phyloP scores from a whole-genome alignment of 2,888 invertebrate genomes.

The Cotesia congregata region DNA sequence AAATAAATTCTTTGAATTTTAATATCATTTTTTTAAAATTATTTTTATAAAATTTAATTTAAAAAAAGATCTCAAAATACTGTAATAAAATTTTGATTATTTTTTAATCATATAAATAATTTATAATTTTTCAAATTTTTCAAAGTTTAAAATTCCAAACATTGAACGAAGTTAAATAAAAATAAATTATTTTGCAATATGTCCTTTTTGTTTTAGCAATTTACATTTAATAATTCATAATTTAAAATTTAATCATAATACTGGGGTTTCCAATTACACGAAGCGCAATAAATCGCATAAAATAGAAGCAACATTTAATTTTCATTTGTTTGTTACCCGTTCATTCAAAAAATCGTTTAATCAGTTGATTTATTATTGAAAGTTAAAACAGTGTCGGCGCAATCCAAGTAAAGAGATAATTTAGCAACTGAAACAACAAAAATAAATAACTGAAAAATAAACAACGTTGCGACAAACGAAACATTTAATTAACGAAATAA shows the following conservation, averaged over 20 bases:
- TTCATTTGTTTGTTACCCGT: background rate
- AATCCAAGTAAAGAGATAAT: background rate
- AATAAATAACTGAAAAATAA: background rate
- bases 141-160: too few relatives aligned
- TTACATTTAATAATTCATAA: background rate
- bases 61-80: too few relatives aligned
- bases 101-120: too few relatives aligned
- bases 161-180: too few relatives aligned
- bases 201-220: too few relatives aligned
- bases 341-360: background rate
- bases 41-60: too few relatives aligned
- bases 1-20: background rate
- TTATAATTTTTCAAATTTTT: too few relatives aligned
- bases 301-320: too few relatives aligned
- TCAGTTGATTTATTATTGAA: background rate
- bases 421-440: background rate
- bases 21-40: background rate
- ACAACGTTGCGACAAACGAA: conserved; percentile 9
- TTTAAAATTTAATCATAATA: background rate
- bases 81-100: too few relatives aligned
- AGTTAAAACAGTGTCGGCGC: background rate
- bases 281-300: background rate
- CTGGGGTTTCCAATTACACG: background rate
- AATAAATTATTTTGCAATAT: too few relatives aligned
- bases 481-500: conserved; percentile 52